Percentiles rank a stretch among this genome's conserved stretches.
Evolutionary conservation across 2,797 vertebrate species (phyloP).

Genomic region (Phylloscopus collybita): DNA sequence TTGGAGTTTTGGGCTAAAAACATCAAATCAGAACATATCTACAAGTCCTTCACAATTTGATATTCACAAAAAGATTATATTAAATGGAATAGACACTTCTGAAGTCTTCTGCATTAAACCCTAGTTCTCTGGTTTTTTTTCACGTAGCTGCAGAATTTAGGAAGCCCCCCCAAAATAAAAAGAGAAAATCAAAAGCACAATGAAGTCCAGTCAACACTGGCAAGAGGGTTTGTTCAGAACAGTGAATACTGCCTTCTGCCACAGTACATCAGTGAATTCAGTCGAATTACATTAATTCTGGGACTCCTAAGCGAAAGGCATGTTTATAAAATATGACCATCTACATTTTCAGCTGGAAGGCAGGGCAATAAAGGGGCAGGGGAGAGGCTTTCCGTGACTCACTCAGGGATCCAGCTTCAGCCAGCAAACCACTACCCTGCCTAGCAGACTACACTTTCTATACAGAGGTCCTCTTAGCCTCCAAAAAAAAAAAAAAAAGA

Average conservation of each 20-base stretch:
- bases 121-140: not conserved
- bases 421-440: not conserved
- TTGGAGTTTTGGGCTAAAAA: not conserved
- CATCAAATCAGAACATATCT: not conserved
- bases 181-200: not conserved
- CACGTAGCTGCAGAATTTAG: not conserved
- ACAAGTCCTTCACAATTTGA: not conserved
- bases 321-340: not conserved
- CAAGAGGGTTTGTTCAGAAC: not conserved
- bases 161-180: accelerated
- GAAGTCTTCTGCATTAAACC: not conserved
- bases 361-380: not conserved
- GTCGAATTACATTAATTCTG: not conserved
- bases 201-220: not conserved
- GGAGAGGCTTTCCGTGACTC: not conserved
- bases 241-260: not conserved
- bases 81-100: not conserved
- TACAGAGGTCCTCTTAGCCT: not conserved
- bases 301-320: not conserved
- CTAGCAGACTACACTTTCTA: not conserved
- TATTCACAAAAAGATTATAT: not conserved
- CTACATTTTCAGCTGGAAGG: not conserved
- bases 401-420: not conserved
- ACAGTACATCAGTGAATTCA: not conserved
- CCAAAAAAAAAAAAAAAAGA: not conserved